Evolutionary conservation across 1,140 invertebrate genomes (phyloP), one percentile per base, ranked within the genome.

Genomic region (Hyles vespertilio): DNA sequence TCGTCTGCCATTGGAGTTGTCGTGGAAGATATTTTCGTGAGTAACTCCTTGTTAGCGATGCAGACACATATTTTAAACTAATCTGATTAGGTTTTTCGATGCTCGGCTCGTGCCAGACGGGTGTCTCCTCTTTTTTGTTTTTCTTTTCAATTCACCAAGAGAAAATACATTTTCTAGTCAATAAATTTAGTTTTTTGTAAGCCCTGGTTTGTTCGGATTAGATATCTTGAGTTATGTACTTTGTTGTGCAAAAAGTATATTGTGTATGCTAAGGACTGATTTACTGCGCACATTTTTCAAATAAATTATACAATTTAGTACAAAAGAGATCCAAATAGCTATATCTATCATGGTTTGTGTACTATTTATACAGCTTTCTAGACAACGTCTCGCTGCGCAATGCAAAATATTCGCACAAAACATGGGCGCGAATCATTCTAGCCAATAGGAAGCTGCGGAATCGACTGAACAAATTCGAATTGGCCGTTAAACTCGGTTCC

Each of bases 1-100:
- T 40, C 63, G 63, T n/a, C 64, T 87, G 47, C 81, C 81, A 7
- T 63, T 87, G 51, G 81, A 86, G 55, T 52, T 84, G 50, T 78
- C 73, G 61, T 86, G 80, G 81, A 81, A 74, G 68, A 84, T 86
- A 78, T 86, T 86, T 65, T 77, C 70, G 84, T 84, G 63, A 87
- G 84, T 87, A 34, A 9, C 45, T 59, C 44, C 47, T 44, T 52
- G 33, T 50, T 59, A 53, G 49, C n/a, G 51, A 45, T 11, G 12
- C 44, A 10, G 33, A 36, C 51, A 49, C 48, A 58, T 63, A 58
- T 63, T 63, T 61, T 51, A 58, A 54, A 34, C 9, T 55, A 51
- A 61, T 54, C 52, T 36, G 47, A 51, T 51, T 58, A 51, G 10
- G 10, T 52, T 56, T 51, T 61, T 49, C 7, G 32, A 9, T 32